Base-by-base conservation (phyloP, 2,888 invertebrate species). In the Cremastobaeus sp. region DNA sequence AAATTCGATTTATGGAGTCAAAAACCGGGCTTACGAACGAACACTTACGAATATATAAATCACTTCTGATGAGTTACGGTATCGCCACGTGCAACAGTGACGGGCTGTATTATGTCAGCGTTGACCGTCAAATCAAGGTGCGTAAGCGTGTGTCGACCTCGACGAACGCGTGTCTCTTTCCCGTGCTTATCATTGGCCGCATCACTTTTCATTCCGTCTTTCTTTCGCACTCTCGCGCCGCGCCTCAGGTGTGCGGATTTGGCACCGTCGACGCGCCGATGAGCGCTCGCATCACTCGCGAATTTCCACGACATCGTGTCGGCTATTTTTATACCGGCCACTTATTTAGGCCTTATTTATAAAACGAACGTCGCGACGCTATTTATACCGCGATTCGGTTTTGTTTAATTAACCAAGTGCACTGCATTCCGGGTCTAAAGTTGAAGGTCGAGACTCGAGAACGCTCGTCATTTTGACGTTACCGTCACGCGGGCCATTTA, bases 81-180 rank as follows among this genome's bases (percentile, higher is more conserved):
- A 52, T 34, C 43, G 62, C 50, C 64, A 64, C 64, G 64, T 64
- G 62, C 50, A 41, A 21, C 9, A 18, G 18, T n/a, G 37, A 52
- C 43, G 11, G 43, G 14, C 48, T 41, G 62, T 60, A 57, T 71
- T 57, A 71, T 64, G 64, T 71, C 70, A 71, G 34, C 37, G 55
- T 34, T 64, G 70, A 71, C 64, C 70, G 70, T 64, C 57, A 64
- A 70, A 70, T 17, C 62, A 41, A 62, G 41, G 62, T 55, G 60
- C 66, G 66, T 57, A 48, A 39, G 66, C 35, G 52, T 60, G 32
- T 14, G 50, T 21, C 47, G 66, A 17, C 65, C 54, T 65, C 65
- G 54, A 41, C 11, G 41, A 11, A 3, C 11, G 11, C 32, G 32
- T n/a, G 3, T 25, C 45, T 12, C 45, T 6, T 14, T 28, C 6